A percentile compares a stretch with the other conserved stretches of the same genome.
Evolutionary conservation across 2,888 invertebrate genomes (phyloP).

Genomic region (Apomyelois bistriatella): DNA sequence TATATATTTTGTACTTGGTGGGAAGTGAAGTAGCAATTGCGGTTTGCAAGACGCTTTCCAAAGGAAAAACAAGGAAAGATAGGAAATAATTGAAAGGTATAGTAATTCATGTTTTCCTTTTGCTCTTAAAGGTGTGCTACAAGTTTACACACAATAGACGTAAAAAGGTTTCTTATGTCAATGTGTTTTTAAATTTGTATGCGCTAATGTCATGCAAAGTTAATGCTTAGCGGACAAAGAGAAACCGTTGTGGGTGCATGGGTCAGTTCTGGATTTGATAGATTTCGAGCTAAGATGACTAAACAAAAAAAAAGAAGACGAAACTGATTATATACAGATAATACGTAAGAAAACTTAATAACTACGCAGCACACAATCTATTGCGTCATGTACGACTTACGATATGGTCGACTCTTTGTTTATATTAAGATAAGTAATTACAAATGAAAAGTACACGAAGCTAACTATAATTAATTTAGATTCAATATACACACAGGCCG

Average conservation of each 20-base stretch:
- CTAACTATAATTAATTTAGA: neutral
- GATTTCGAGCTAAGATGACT: neutral
- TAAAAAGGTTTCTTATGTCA: constrained; percentile 8
- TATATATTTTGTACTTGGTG: too few relatives aligned
- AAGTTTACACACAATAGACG: neutral
- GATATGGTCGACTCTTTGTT: neutral
- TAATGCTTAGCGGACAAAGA: neutral
- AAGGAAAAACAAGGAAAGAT: too few relatives aligned
- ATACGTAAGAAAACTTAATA: neutral
- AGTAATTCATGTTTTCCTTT: neutral
- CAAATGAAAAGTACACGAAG: neutral
- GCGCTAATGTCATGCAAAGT: neutral
- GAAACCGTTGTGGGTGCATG: neutral
- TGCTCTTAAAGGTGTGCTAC: neutral
- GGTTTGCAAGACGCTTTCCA: too few relatives aligned
- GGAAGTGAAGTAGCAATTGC: too few relatives aligned
- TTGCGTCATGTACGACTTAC: neutral
- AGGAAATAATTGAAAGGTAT: too few relatives aligned
- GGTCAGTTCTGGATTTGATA: neutral
- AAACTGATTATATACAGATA: neutral
- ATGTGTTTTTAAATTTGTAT: neutral
- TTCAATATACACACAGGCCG: neutral
- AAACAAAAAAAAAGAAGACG: neutral
- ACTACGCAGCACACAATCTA: neutral
- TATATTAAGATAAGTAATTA: constrained; percentile 3